Conservation (phyloP, 2,113 vertebrate species). For the Marmota flaviventris region DNA sequence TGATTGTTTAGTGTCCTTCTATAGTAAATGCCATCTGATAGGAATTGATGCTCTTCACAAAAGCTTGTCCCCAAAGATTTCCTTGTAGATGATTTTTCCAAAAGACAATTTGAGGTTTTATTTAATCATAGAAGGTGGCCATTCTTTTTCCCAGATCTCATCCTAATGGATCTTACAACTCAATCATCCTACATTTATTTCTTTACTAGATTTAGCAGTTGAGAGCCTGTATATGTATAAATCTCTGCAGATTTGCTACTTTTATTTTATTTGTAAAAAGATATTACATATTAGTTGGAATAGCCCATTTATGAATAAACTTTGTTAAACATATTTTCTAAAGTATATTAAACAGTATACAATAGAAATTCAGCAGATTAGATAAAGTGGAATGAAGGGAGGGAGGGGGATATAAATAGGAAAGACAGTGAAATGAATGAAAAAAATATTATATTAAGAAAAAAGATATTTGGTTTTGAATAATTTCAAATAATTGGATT, state of each 20-base stretch:
- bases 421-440: no score
- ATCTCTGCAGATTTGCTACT: not conserved
- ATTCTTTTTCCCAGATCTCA: not conserved
- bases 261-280: not conserved
- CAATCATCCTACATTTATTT: not conserved
- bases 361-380: no score
- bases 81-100: not conserved
- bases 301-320: not conserved
- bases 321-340: no score
- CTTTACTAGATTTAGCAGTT: not conserved
- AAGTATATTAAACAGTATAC: no score
- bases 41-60: not conserved
- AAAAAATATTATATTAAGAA: no score
- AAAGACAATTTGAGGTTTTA: not conserved
- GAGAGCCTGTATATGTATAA: not conserved
- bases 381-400: no score
- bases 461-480: no score
- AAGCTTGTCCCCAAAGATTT: not conserved
- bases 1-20: not conserved
- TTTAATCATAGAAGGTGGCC: not conserved
- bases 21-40: not conserved
- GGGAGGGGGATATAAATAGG: no score
- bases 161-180: not conserved
- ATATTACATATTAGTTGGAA: not conserved
- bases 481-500: not conserved